phyloP scores from a whole-genome alignment of 2,113 vertebrate genomes.

The Erythrocebus patas region DNA sequence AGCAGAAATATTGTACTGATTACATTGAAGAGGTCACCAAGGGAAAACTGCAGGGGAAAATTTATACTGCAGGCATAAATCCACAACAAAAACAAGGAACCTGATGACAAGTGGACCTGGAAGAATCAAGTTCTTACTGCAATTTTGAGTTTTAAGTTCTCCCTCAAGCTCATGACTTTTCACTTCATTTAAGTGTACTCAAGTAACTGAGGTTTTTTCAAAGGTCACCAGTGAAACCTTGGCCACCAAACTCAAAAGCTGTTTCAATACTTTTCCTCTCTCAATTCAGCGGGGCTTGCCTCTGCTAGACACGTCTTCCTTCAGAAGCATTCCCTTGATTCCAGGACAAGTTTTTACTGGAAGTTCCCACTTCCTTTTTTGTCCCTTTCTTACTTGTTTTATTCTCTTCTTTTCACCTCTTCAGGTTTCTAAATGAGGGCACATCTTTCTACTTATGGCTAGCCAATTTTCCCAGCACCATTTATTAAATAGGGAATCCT shows the following conservation, averaged over 20 bases:
- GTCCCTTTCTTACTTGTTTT: not conserved
- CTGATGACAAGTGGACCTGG: not conserved
- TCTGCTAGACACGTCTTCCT: not conserved
- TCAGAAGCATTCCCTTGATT: not conserved
- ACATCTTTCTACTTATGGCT: no score
- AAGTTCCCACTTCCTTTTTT: not conserved
- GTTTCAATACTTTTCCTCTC: not conserved
- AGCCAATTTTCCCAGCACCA: no score
- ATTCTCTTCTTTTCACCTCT: not conserved
- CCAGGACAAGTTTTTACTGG: not conserved
- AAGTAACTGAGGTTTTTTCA: slow-evolving; percentile 16
- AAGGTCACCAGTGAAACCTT: not conserved
- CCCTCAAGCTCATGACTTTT: not conserved
- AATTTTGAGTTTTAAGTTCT: slow-evolving; percentile 15
- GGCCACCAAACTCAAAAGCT: not conserved
- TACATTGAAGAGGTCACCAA: not conserved
- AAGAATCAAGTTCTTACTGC: not conserved
- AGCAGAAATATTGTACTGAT: not conserved
- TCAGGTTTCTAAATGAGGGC: not conserved
- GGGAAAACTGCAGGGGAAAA: not conserved
- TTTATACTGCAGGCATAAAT: not conserved
- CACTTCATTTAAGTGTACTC: not conserved
- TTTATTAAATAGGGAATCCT: no score
- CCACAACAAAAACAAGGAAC: not conserved
- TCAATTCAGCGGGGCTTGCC: not conserved